Base-by-base conservation (phyloP, 2,113 vertebrate genomes). In the Myocastor coypus region DNA sequence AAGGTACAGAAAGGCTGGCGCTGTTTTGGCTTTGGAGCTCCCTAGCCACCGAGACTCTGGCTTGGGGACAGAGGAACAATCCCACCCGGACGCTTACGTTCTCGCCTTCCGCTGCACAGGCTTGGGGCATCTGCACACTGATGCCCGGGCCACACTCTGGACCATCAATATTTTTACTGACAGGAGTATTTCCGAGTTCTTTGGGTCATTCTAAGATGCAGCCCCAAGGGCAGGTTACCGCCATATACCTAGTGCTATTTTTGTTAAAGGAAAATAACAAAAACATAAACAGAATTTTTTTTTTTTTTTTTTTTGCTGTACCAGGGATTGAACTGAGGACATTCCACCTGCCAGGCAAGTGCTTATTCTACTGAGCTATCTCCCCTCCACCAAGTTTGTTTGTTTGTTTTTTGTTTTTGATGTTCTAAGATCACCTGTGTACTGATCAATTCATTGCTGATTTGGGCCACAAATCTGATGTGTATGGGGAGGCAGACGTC, bases 371-470 rank as follows among this genome's bases (percentile, higher is more conserved):
- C 46, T 46, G 46, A 46, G 46, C 46, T 46, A 46, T 46, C 46
- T 46, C 46, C 46, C 46, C 46, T 5, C 5, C 46, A 46, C 46
- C 46, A 8, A 46, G 4, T 46, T 46, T 46, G 4, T 46, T 46
- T 46, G 4, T 46, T 34, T n/a, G 66, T 81, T n/a, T 59, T 40
- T 75, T 66, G 82, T 83, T 32, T 75, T 57, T 93, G n/a, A 92
- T 75, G 86, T 78, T 84, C 75, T 73, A 52, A 59, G 42, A 83
- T 68, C 78, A 95, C 28, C 83, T 32, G 40, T 57, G 83, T 92
- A 89, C 77, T 94, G 64, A 77, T 87, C 14, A 46, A 46, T 46
- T 46, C 46, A 11, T 57, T 63, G 83, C 30, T 55, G 46, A 81
- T 81, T 61, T 61, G 5, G 81, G 64, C 42, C 69, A 42, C 50